Conservation (phyloP, 2,888 invertebrate genomes). For the Metellina segmentata region DNA sequence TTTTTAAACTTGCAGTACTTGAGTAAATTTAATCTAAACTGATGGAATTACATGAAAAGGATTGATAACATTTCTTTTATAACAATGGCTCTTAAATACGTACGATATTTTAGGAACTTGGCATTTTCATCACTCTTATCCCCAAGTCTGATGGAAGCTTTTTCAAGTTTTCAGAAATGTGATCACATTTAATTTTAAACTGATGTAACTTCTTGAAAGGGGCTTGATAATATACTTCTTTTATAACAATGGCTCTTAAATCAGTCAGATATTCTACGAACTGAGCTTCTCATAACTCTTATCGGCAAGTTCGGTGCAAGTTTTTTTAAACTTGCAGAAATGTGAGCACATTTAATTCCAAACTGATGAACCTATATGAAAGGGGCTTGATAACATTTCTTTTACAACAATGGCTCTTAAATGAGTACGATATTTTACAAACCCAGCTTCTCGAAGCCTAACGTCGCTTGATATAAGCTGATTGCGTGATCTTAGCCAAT, state of each 20-base stretch:
- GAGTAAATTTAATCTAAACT: too few relatives aligned
- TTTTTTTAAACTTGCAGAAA: not conserved
- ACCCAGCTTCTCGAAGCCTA: too few relatives aligned
- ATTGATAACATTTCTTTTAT: too few relatives aligned
- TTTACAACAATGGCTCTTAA: not conserved
- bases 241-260: not conserved
- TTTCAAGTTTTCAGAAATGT: not conserved
- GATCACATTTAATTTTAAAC: not conserved
- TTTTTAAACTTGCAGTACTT: too few relatives aligned
- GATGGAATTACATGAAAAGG: too few relatives aligned
- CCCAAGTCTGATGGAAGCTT: too few relatives aligned
- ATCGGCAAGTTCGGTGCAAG: too few relatives aligned
- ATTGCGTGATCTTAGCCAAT: constrained; percentile 68
- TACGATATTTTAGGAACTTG: not conserved
- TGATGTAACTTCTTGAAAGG: not conserved
- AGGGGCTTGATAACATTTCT: not conserved
- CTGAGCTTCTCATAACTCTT: too few relatives aligned
- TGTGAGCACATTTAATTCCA: not conserved
- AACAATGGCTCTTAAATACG: not conserved
- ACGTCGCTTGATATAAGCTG: not conserved
- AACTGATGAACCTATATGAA: not conserved
- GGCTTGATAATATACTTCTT: not conserved
- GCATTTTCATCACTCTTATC: too few relatives aligned
- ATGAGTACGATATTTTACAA: not conserved
- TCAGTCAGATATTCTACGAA: not conserved